Evolutionary conservation across 2,888 invertebrate genomes (phyloP).

Genomic region (Drosophila fungiperda): DNA sequence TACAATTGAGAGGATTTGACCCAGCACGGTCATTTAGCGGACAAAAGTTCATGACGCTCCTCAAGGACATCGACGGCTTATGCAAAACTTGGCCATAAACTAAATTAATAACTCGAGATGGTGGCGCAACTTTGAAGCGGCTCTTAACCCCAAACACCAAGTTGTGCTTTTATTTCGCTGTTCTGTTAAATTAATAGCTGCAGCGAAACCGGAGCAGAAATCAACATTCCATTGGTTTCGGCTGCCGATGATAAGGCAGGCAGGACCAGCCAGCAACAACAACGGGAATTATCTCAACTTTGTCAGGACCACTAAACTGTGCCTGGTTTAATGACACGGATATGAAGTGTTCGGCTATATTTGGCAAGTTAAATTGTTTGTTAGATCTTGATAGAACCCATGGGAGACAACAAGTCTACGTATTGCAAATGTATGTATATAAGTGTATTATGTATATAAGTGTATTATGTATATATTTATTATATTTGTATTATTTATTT

Average conservation of each 20-base stretch:
- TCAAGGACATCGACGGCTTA: constrained; percentile 57
- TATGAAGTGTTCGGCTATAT: constrained; percentile 2
- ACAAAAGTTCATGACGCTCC: constrained; percentile 57
- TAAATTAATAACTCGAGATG: constrained; percentile 57
- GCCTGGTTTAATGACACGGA: constrained; percentile 19
- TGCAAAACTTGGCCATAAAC: constrained; percentile 56
- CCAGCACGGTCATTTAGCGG: constrained; percentile 17
- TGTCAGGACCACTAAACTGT: constrained; percentile 18
- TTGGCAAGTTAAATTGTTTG: constrained; percentile 28
- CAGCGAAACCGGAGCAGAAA: constrained; percentile 3
- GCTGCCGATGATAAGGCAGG: constrained; percentile 29
- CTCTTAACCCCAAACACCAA: constrained; percentile 37
- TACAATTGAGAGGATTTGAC: constrained; percentile 56
- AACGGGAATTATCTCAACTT: constrained; percentile 33
- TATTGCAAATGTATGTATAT: not conserved
- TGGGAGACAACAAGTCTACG: not conserved
- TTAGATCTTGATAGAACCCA: constrained; percentile 16
- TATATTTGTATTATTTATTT: not conserved
- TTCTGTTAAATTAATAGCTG: constrained; percentile 35
- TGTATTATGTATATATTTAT: not conserved
- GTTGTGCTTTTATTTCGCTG: constrained; percentile 39
- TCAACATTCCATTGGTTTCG: not conserved
- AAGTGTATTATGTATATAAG: not conserved
- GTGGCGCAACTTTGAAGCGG: constrained; percentile 42
- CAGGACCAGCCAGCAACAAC: constrained; percentile 13